Base-by-base conservation (phyloP, 2,888 invertebrate species). In the Polymixis lichenea region DNA sequence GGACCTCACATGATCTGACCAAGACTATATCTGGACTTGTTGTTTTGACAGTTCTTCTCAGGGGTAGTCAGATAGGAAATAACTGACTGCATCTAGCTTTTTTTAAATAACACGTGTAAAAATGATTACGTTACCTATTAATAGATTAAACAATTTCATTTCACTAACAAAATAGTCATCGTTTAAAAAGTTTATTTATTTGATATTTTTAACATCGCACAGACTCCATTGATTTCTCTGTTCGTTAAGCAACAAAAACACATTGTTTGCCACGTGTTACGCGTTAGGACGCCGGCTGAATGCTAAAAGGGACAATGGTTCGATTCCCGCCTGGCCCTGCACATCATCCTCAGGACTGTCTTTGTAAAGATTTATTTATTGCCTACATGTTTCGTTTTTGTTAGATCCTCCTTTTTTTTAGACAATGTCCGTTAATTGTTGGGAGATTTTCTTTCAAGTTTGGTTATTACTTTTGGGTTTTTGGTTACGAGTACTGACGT, bases 191-290 rank as follows among this genome's bases (percentile, higher is more conserved):
- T 15, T 46, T 25, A 1, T 25, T 25, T 17, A 43, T 46, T 25
- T 25, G 5, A 28, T 28, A 43, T 56, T 25, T 72, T 56, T 51
- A 67, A 43, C 53, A 56, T 28, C 58, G 28, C 2, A 53, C 25
- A 58, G 60, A 81, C 93, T 95, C 93, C 83, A 93, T 77, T 22
- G 60, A 58, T 69, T 55, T 25, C 87, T 53, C 80, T 93, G 90
- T 93, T 83, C 91, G 49, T 74, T 77, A 75, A 89, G 89, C 89
- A 93, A 95, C 94, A 95, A 95, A 96, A 96, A 96, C 95, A 93
- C 91, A 96, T 95, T 96, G 95, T 96, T 94, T 91, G 94, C 93
- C 96, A 96, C 96, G 96, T 96, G 96, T 95, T 94, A 90, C 87
- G 92, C 91, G 92, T 94, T 95, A 94, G 87, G 88, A 93, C 93